A percentile compares a stretch with the other conserved stretches of the same genome.
Conservation (phyloP, 2,113 vertebrate genomes). For the Equus przewalskii region DNA sequence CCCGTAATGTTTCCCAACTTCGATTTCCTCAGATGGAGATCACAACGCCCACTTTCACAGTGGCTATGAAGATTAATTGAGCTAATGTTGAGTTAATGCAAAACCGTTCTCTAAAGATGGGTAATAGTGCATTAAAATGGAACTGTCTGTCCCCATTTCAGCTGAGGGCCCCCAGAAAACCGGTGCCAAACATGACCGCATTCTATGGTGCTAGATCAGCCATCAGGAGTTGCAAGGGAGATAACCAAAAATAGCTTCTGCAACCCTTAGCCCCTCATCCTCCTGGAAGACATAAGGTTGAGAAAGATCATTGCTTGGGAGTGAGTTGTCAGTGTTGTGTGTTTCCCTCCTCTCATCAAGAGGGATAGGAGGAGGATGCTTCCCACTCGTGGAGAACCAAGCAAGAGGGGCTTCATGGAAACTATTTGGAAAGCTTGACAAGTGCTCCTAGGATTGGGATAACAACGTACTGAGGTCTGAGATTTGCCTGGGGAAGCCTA, state of each 20-base stretch:
- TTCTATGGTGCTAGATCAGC: background rate
- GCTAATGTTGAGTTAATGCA: background rate
- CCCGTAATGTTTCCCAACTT: background rate
- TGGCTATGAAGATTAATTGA: background rate
- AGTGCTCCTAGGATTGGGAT: background rate
- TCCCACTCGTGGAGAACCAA: background rate
- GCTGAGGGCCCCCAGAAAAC: too few species aligned
- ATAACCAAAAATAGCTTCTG: background rate
- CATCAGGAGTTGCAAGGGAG: background rate
- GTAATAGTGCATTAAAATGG: background rate
- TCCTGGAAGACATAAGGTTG: background rate
- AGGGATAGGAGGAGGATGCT: background rate
- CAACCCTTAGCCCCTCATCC: background rate
- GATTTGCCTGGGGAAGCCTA: background rate
- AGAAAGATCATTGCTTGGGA: background rate
- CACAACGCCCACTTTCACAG: background rate
- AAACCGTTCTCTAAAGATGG: background rate
- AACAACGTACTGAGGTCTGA: background rate
- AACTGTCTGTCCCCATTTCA: background rate
- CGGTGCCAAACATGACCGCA: background rate
- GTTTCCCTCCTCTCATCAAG: background rate
- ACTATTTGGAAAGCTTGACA: background rate
- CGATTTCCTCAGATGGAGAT: background rate
- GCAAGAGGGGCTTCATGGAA: background rate
- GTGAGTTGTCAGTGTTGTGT: background rate